Evolutionary conservation across 2,797 vertebrate species (phyloP), one percentile per base, ranked within the genome.

Genomic region (Erpetoichthys calabaricus): DNA sequence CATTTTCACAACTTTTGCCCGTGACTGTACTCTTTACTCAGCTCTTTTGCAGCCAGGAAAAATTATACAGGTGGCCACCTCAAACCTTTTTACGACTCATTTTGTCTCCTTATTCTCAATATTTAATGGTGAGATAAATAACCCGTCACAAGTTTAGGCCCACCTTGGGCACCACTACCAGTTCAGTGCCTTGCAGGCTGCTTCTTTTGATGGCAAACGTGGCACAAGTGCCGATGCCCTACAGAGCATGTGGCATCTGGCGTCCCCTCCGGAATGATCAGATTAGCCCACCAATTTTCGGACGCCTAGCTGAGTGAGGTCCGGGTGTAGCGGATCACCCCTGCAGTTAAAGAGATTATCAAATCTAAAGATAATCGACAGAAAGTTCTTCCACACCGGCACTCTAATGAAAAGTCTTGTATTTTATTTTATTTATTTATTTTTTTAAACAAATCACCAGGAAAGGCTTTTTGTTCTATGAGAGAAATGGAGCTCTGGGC

Each of bases 401-500:
- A 68, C 65, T 66, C 42, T 71, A 70, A 73, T 68, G 66, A 76
- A 79, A 81, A 80, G 60, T 78, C 73, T 61, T 67, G 65, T 55
- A 61, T 73, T 25, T 25, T 25, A 25, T 25, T 25, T 25, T 25
- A 25, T 25, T 25, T 25, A 25, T 25, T 25, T 25, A 25, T 25
- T 25, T 25, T 25, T 75, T 69, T 57, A 71, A 78, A 76, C 75
- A 85, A 85, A 87, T 88, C 80, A 82, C 77, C 77, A 77, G 75
- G 80, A 86, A 88, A 84, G 68, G 72, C 62, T 85, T 92, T 91
- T 88, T 86, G 87, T 82, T 80, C 56, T 75, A 84, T 88, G 69
- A 88, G 70, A 53, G 68, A 78, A 66, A 62, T 53, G 57, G 45
- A 63, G 65, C 64, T 67, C 25, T 64, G 59, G 58, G 43, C 75